Percentiles rank a stretch among this genome's conserved stretches.
Evolutionary conservation across 2,888 invertebrate species (phyloP).

Genomic region (Nephrotoma appendiculata): DNA sequence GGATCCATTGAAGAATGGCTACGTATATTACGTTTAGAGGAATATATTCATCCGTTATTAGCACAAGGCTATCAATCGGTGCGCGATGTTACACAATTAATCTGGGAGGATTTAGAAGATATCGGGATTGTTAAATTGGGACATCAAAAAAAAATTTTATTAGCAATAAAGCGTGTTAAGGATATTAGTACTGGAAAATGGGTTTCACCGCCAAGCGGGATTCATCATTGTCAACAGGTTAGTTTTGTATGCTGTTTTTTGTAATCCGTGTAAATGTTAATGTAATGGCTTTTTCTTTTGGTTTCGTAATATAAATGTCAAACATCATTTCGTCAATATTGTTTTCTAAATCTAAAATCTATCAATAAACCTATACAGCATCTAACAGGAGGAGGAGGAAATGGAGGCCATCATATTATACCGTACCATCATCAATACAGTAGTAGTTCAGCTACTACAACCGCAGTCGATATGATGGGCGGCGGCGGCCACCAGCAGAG

Average conservation of each 20-base stretch:
- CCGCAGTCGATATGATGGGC: conserved; percentile 22
- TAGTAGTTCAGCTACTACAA: conserved; percentile 17
- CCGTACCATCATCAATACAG: neutral
- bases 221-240: conserved; percentile 27
- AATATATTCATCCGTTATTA: conserved; percentile 79
- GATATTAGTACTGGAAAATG: conserved; percentile 78
- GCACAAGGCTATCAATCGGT: conserved; percentile 91
- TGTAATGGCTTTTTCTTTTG: neutral
- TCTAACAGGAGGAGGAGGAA: neutral
- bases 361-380: neutral
- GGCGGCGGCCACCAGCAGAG: conserved; percentile 29
- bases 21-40: conserved; percentile 74
- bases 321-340: neutral
- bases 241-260: neutral
- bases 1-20: conserved; percentile 93
- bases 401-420: neutral
- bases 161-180: conserved; percentile 93
- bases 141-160: conserved; percentile 94
- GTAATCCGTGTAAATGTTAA: neutral
- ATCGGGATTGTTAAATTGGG: conserved; percentile 87
- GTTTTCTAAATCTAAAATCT: neutral
- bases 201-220: conserved; percentile 34
- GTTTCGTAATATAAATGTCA: neutral
- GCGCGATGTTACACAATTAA: conserved; percentile 84
- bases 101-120: conserved; percentile 99